Evolutionary conservation across 2,113 vertebrate species (phyloP), one percentile per base, ranked within the genome.

Genomic region (Hyla sarda): DNA sequence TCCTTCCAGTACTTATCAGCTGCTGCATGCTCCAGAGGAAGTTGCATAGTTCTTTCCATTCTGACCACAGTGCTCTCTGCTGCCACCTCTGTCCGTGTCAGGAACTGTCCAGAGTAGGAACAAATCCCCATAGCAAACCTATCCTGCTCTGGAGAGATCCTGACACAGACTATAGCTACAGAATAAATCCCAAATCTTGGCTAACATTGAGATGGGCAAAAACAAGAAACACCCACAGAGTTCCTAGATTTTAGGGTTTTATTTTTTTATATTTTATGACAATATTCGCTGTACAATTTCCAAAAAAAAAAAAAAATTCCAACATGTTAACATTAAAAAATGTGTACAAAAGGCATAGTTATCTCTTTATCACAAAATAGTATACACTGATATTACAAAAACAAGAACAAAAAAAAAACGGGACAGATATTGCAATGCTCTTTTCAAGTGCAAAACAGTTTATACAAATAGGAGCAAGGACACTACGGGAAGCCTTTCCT

Each of bases 401-500:
- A 41, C 3, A 41, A 41, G 8, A 19, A 65, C 23, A 58, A 58
- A 54, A 23, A 56, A 32, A 67, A 30, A 50, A 19, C 19, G 54
- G 52, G 69, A 41, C 32, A 86, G 77, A 80, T 81, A 86, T 82
- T 82, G 85, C 77, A 86, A 86, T 81, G 85, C 85, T 86, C 85
- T 93, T 65, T 97, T 98, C 92, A 93, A 92, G 95, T 97, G 96
- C 98, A 97, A 99, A 99, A 99, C 94, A 90, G 95, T 95, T 97
- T 97, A 97, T 98, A 99, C 97, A 99, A 95, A 98, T 96, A 97
- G 96, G 97, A 97, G 96, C 93, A 95, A 95, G 96, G 97, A 94
- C 95, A 94, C 95, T 96, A 95, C 93, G 94, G 95, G 95, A 95
- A 94, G 94, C 95, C 94, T 95, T 96, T 97, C 96, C 93, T 93